Percentiles rank a stretch among this genome's conserved stretches.
Conservation (phyloP, 2,797 vertebrate species). For the Enteromius mattozi region DNA sequence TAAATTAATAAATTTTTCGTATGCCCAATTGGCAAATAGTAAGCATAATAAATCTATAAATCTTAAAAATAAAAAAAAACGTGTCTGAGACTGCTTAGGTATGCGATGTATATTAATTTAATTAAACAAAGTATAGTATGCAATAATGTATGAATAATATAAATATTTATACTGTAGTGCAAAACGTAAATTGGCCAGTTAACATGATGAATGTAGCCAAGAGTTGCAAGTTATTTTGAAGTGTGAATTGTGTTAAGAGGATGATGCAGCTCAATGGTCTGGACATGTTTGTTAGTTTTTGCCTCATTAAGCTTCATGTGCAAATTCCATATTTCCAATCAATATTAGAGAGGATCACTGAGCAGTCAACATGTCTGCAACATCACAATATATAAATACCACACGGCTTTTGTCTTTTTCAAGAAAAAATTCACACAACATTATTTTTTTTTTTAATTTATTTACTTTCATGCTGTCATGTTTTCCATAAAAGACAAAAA, state of each 20-base stretch:
- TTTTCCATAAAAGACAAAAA: neutral
- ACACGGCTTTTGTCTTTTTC: neutral
- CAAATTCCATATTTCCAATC: conserved; percentile 62
- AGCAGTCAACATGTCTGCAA: conserved; percentile 2
- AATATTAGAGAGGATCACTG: conserved; percentile 62
- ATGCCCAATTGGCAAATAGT: neutral
- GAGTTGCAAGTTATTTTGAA: neutral
- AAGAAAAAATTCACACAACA: neutral
- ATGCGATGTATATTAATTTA: neutral
- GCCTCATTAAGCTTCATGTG: conserved; percentile 23
- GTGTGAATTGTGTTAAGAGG: conserved; percentile 7
- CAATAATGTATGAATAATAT: neutral
- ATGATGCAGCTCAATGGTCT: conserved; percentile 28
- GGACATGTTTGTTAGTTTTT: conserved; percentile 13
- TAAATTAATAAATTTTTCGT: neutral
- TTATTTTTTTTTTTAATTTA: neutral
- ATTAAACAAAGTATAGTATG: neutral
- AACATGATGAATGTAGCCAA: neutral
- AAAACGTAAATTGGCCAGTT: neutral
- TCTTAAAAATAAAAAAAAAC: neutral
- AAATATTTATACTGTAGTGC: neutral
- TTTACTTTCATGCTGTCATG: neutral
- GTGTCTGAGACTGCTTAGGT: neutral
- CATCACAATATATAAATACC: conserved; percentile 7
- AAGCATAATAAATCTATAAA: neutral